Evolutionary conservation across 2,797 vertebrate species (phyloP).

Genomic region (Amblyraja radiata): DNA sequence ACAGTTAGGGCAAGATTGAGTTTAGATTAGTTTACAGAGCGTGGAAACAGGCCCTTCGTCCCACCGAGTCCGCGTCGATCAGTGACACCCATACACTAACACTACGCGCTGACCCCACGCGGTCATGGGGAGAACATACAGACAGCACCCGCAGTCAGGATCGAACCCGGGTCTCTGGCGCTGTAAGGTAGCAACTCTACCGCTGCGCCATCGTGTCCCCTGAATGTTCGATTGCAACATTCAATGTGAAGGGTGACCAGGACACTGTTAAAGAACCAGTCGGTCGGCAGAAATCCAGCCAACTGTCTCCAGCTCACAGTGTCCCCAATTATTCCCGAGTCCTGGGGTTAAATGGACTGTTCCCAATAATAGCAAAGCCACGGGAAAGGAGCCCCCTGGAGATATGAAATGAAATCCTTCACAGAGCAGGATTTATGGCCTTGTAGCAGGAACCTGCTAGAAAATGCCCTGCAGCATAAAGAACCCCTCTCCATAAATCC

Average conservation of each 20-base stretch:
- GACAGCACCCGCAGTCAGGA: too few relatives aligned
- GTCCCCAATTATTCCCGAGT: neutral
- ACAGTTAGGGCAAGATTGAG: neutral
- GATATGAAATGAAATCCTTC: slow-evolving; percentile 34
- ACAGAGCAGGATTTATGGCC: neutral
- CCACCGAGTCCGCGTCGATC: too few relatives aligned
- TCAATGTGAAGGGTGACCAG: neutral
- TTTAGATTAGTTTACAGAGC: too few relatives aligned
- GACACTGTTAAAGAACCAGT: neutral
- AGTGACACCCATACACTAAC: too few relatives aligned
- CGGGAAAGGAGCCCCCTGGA: neutral
- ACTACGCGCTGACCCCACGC: too few relatives aligned
- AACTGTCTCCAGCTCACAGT: neutral
- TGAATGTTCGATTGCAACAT: neutral
- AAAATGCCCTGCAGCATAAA: slow-evolving; percentile 3
- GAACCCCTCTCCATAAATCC: slow-evolving; percentile 32
- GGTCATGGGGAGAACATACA: too few relatives aligned
- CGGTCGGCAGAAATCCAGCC: neutral
- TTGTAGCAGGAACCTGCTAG: slow-evolving; percentile 23
- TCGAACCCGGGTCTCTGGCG: too few relatives aligned
- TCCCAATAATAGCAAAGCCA: neutral
- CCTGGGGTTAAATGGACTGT: neutral
- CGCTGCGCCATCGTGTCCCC: too few relatives aligned
- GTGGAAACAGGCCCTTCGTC: too few relatives aligned
- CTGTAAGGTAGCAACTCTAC: too few relatives aligned